Conservation (phyloP, 2,888 invertebrate species). For the Drosophila rellima region DNA sequence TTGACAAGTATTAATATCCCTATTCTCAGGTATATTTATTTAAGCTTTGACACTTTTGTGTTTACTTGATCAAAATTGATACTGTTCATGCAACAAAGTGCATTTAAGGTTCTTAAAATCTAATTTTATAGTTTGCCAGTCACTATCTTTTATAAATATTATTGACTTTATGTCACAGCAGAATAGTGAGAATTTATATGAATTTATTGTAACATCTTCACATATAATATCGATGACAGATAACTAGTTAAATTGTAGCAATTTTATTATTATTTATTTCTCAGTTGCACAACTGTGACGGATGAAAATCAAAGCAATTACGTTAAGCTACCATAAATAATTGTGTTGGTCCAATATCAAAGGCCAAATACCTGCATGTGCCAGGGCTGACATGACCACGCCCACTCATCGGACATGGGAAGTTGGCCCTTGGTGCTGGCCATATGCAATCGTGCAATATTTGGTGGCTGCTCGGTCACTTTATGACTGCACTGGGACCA, state of each 20-base stretch:
- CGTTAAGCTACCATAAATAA: conserved; percentile 51
- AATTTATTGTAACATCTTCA: not conserved
- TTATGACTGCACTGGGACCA: conserved; percentile 80
- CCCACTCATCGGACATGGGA: conserved; percentile 20
- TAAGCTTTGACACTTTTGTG: not conserved
- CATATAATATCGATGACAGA: not conserved
- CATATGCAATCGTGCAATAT: conserved; percentile 74
- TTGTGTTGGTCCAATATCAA: conserved; percentile 19
- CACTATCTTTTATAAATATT: too few species aligned
- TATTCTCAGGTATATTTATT: not conserved
- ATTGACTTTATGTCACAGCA: too few species aligned
- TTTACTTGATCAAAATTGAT: not conserved
- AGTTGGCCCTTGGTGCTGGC: conserved; percentile 26
- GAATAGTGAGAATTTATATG: not conserved
- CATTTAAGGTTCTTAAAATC: too few species aligned
- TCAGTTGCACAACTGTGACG: conserved; percentile 24
- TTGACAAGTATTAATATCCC: not conserved
- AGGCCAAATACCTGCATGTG: conserved; percentile 20
- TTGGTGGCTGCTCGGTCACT: conserved; percentile 73
- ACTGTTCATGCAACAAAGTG: too few species aligned
- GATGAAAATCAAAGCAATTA: conserved; percentile 60
- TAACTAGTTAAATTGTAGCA: not conserved
- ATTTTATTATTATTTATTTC: conserved; percentile 18
- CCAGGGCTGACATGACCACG: not conserved
- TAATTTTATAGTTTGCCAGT: too few species aligned